A percentile compares a stretch with the other conserved stretches of the same genome.
Evolutionary conservation across 2,113 vertebrate species (phyloP).

Genomic region (Gymnocephalus cernua): DNA sequence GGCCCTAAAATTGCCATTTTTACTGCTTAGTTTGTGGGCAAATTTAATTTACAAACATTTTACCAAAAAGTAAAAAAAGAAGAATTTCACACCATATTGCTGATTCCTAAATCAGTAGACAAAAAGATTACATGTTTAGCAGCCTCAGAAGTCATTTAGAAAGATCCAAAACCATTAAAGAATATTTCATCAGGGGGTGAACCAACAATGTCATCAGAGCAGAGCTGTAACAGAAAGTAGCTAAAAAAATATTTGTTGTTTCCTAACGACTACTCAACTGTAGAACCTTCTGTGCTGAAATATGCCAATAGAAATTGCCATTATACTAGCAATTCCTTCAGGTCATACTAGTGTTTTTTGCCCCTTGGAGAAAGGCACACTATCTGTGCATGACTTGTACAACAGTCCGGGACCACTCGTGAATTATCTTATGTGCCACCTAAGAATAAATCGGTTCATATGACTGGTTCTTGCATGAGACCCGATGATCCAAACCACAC

Average conservation of each 20-base stretch:
- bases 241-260: no score
- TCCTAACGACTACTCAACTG: no score
- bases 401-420: neutral
- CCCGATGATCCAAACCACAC: neutral
- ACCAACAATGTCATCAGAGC: no score
- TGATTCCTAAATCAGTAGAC: neutral
- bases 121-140: neutral
- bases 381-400: neutral
- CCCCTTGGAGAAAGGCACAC: neutral
- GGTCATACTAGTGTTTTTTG: neutral
- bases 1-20: neutral
- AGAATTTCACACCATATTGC: neutral
- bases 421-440: neutral
- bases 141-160: neutral
- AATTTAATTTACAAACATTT: neutral
- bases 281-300: no score
- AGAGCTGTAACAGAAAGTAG: no score
- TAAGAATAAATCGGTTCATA: neutral
- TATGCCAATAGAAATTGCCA: no score
- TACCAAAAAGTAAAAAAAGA: neutral
- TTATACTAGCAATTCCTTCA: no score
- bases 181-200: no score
- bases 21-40: neutral
- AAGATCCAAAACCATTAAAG: no score
- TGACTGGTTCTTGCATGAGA: neutral